Percentiles rank a stretch among this genome's conserved stretches.
Evolutionary conservation across 1,140 invertebrate genomes (phyloP).

Genomic region (Pararge aegeria): DNA sequence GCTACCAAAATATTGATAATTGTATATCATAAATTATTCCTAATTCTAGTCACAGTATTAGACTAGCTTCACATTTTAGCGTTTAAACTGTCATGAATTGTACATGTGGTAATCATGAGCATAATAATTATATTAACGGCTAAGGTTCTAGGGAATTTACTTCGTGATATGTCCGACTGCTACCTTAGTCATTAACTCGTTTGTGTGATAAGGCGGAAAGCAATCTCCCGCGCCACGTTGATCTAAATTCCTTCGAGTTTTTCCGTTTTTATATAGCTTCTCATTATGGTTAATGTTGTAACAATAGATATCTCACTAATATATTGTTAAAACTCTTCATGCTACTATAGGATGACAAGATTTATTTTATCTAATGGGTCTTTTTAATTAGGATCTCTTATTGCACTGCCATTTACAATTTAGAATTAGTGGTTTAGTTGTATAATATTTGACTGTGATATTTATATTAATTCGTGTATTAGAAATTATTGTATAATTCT

Average conservation of each 20-base stretch:
- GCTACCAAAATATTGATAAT: conserved; percentile 45
- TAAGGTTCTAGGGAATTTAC: too few species aligned
- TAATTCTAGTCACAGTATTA: conserved; percentile 76
- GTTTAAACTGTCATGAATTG: too few species aligned
- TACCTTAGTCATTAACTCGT: too few species aligned
- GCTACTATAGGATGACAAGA: conserved; percentile 12
- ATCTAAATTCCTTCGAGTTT: too few species aligned
- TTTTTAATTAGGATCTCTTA: conserved; percentile 3
- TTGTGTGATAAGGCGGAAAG: too few species aligned
- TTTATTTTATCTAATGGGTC: conserved; percentile 23
- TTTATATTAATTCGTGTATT: conserved; percentile 76
- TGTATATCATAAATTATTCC: conserved; percentile 68
- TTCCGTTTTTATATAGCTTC: too few species aligned
- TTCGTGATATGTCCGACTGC: too few species aligned
- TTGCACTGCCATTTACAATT: conserved; percentile 69
- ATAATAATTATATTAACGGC: too few species aligned
- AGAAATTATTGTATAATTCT: conserved; percentile 60
- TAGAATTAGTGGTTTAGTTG: conserved; percentile 66
- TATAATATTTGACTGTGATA: conserved; percentile 78
- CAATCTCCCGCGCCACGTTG: too few species aligned
- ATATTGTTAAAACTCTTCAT: conserved; percentile 12
- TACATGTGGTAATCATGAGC: too few species aligned
- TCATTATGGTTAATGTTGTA: conserved; percentile 37
- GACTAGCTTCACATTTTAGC: conserved; percentile 49
- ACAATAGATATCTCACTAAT: conserved; percentile 16